Conservation (phyloP, 1,140 invertebrate genomes). For the Drosophila ficusphila region DNA sequence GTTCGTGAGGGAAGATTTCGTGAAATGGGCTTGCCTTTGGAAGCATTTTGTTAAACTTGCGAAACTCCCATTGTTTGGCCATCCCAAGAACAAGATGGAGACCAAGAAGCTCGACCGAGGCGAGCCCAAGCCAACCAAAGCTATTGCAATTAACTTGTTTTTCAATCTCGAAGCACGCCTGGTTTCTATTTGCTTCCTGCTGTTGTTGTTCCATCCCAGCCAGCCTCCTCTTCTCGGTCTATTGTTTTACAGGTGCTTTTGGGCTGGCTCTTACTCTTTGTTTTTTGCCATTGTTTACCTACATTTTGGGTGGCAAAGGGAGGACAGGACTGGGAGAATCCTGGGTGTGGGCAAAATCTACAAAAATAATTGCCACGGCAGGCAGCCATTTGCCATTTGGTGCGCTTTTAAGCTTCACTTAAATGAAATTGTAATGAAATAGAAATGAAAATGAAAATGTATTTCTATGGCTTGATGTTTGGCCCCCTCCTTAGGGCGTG, state of each 20-base stretch:
- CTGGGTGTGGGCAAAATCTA: constrained; percentile 56
- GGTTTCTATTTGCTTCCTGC: constrained; percentile 58
- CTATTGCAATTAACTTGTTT: constrained; percentile 79
- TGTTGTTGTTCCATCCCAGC: constrained; percentile 44
- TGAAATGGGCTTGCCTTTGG: background rate
- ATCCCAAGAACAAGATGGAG: constrained; percentile 10
- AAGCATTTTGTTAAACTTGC: constrained; percentile 64
- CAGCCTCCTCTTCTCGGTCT: constrained; percentile 16
- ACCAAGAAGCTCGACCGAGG: constrained; percentile 7
- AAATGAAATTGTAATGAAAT: constrained; percentile 82
- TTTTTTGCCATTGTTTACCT: constrained; percentile 48
- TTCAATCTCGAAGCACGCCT: constrained; percentile 69
- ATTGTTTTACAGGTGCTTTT: constrained; percentile 73
- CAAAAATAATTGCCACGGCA: constrained; percentile 79
- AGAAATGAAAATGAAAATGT: constrained; percentile 79
- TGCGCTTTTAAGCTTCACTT: constrained; percentile 80
- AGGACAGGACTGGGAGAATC: too few relatives aligned
- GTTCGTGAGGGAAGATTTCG: background rate
- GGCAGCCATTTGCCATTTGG: constrained; percentile 74
- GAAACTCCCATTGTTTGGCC: constrained; percentile 65
- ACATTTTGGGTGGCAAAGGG: constrained; percentile 2
- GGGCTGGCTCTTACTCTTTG: constrained; percentile 18
- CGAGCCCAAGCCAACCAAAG: constrained; percentile 32
- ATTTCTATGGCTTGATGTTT: constrained; percentile 81
- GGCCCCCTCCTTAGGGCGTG: constrained; percentile 22